Evolutionary conservation across 2,113 vertebrate genomes (phyloP), one percentile per base, ranked within the genome.

Genomic region (Andinoacara biseriatus): DNA sequence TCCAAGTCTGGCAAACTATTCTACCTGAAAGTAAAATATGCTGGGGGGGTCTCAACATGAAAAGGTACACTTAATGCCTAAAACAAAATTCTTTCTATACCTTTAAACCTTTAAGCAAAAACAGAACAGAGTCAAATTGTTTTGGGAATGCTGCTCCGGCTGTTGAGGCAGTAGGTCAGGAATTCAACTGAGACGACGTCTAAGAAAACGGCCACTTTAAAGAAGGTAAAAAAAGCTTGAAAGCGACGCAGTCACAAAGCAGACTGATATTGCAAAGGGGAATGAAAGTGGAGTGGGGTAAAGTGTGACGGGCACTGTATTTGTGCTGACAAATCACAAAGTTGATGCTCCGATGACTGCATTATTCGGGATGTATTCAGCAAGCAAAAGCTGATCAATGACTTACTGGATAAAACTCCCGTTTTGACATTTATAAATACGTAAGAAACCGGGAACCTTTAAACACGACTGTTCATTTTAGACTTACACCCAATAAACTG

Each of bases 251-350:
- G 61, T 63, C 69, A 33, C 18, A 58, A 88, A 20, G 89, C 76
- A 56, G 11, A 49, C 26, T 13, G 38, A 40, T 13, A 18, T 4
- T 26, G 33, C 31, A 76, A 78, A 20, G 67, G 79, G 67, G 54
- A 77, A 58, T 31, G 72, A 78, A 67, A 85, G 58, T 40, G 52
- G 78, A 81, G 58, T 56, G 59, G 65, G 82, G 52, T 54, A 85
- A 72, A 57, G 59, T 35, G 46, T 24, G 76, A 80, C 38, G 78
- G 22, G 79, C 82, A 56, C 20, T 75, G n/a, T 85, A 83, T 93
- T 92, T 90, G 74, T 87, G 85, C 91, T 85, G 93, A 93, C 89
- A 79, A 90, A 92, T 92, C 90, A 93, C 76, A 84, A 81, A 78
- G 59, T 61, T 67, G 75, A 52, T 18, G 38, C 43, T 81, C 62